Conservation (phyloP, 1,140 invertebrate genomes). For the Drepana arcuata region DNA sequence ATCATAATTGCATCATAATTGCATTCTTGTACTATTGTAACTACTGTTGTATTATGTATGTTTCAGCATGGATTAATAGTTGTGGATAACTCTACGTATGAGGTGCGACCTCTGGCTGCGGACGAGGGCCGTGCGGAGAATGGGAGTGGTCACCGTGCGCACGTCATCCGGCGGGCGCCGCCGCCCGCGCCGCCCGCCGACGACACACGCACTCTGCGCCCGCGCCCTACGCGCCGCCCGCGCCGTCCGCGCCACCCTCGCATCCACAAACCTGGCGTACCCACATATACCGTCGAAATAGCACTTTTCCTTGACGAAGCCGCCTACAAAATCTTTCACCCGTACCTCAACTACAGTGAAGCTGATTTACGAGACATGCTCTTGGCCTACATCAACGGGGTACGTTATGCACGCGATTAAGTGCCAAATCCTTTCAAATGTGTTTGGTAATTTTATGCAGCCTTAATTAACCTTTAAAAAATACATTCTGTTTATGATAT, state of each 20-base stretch:
- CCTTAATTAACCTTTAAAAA: no score
- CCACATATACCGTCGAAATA: conserved; percentile 74
- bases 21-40: no score
- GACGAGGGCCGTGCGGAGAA: conserved; percentile 34
- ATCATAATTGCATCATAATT: no score
- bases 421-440: no score
- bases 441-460: no score
- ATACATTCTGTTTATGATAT: no score
- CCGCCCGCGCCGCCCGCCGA: conserved; percentile 43
- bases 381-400: conserved; percentile 82
- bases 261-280: conserved; percentile 34
- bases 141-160: conserved; percentile 49
- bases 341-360: conserved; percentile 77
- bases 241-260: conserved; percentile 28
- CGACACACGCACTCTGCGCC: conserved; percentile 36
- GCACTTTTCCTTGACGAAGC: conserved; percentile 83
- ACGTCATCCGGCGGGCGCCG: conserved; percentile 72
- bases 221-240: conserved; percentile 16
- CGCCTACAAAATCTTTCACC: conserved; percentile 79
- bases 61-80: conserved; percentile 76
- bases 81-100: conserved; percentile 75
- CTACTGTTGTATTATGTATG: no score
- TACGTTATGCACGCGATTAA: no score
- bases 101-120: conserved; percentile 74
- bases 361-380: conserved; percentile 79